These are phyloP conservation scores for Manis crassicaudata DNA, from an alignment of 2,797 vertebrate species.

Conservation along the genomic window DNA sequence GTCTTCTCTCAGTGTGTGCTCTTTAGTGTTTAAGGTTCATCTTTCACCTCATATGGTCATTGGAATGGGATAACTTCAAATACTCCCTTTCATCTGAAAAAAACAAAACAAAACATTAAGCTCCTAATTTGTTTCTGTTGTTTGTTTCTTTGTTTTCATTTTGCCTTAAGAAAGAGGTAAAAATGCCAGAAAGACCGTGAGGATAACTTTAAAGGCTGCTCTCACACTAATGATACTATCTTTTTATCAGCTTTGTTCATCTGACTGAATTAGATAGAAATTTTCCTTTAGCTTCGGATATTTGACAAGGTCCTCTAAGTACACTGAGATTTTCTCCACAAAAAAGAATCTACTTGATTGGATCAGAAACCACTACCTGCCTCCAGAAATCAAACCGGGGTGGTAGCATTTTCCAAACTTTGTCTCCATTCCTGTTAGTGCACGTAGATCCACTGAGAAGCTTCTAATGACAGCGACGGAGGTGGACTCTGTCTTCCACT, in stretches of 20 bases:
- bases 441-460: neutral
- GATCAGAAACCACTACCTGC: neutral
- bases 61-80: constrained; percentile 18
- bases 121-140: neutral
- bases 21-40: constrained; percentile 23
- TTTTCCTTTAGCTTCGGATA: neutral
- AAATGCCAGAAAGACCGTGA: neutral
- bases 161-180: constrained; percentile 30
- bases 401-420: constrained; percentile 27
- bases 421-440: neutral
- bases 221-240: neutral
- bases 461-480: neutral
- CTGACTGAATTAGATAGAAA: neutral
- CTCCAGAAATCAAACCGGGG: constrained; percentile 12
- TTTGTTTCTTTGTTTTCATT: neutral
- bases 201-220: neutral
- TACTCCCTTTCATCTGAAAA: neutral
- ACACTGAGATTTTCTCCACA: neutral
- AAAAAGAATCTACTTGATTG: neutral
- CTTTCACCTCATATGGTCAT: constrained; percentile 38
- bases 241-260: neutral
- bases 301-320: constrained; percentile 5
- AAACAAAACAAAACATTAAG: neutral
- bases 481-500: neutral
- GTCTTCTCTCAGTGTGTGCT: neutral